Evolutionary conservation across 2,113 vertebrate genomes (phyloP).

Genomic region (Notechis scutatus): DNA sequence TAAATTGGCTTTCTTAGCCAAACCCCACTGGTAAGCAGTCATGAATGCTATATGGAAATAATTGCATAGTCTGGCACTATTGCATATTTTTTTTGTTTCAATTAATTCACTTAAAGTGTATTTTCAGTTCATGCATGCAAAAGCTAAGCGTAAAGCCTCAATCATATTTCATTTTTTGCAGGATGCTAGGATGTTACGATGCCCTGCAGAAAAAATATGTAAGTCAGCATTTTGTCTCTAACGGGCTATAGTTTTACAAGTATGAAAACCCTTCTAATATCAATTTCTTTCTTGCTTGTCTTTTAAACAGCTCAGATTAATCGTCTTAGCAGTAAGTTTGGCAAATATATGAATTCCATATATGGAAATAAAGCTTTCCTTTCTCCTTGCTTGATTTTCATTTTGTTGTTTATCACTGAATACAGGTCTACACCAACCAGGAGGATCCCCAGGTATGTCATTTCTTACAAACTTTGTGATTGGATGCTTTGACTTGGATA

Average conservation of each 20-base stretch:
- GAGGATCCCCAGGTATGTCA: slow-evolving; percentile 82
- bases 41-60: neutral
- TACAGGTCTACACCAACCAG: slow-evolving; percentile 84
- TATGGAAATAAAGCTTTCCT: neutral
- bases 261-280: neutral
- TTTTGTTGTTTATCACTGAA: slow-evolving; percentile 45
- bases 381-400: neutral
- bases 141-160: neutral
- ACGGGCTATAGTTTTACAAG: rapidly evolving
- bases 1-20: neutral
- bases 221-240: slow-evolving; percentile 67
- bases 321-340: slow-evolving; percentile 88
- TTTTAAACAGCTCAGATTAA: slow-evolving; percentile 80
- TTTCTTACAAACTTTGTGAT: neutral
- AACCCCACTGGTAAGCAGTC: neutral
- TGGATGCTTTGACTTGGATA: neutral
- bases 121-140: neutral
- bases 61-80: neutral
- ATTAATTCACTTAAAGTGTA: neutral
- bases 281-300: slow-evolving; percentile 49
- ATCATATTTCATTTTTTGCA: slow-evolving; percentile 57
- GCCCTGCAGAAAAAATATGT: slow-evolving; percentile 95
- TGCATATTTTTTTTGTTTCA: neutral
- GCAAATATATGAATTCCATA: slow-evolving; percentile 6
- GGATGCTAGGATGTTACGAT: slow-evolving; percentile 95